Evolutionary conservation across 2,888 invertebrate species (phyloP), one percentile per base, ranked within the genome.

Genomic region (Hemicrepidius hirtus): DNA sequence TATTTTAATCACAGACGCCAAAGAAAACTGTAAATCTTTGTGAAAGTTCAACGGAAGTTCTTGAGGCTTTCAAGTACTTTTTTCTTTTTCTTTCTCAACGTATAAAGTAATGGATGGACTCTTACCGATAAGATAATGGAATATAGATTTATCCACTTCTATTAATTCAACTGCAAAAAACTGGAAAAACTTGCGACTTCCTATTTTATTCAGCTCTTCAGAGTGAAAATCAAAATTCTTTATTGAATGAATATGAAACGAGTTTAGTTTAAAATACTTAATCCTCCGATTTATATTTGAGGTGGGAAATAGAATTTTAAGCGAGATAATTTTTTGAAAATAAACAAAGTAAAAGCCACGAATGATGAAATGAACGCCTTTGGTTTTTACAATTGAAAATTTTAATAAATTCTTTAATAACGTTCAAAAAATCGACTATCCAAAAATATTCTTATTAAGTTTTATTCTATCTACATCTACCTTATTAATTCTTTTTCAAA

Each of bases 51-150:
- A 40, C 40, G 24, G 49, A 65, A 65, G 53, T 70, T 70, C 32
- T 53, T 37, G 46, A 57, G 40, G 50, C 41, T 68, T 68, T 68
- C 50, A 53, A 62, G 64, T 63, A 62, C 28, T 70, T 70, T 70
- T 68, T 69, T 68, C 60, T 69, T 63, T 68, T 64, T 62, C 69
- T 37, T 21, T 37, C 24, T 60, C 20, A 53, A 32, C 62, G 50
- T 53, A n/a, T n/a, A 68, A 55, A 70, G 57, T 64, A 70, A 70
- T 57, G 57, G 57, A 64, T 70, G 44, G 69, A 55, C 64, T 55
- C 57, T 70, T 63, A 60, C 55, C 63, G 63, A 70, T 65, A 70
- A 70, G 69, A 70, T 70, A 70, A 70, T 70, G 69, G 69, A 70
- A 70, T 70, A 70, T 70, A 70, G 57, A 70, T 70, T 64, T 64